Evolutionary conservation across 2,113 vertebrate species (phyloP).

Genomic region (Ptychochromis oligacanthus): DNA sequence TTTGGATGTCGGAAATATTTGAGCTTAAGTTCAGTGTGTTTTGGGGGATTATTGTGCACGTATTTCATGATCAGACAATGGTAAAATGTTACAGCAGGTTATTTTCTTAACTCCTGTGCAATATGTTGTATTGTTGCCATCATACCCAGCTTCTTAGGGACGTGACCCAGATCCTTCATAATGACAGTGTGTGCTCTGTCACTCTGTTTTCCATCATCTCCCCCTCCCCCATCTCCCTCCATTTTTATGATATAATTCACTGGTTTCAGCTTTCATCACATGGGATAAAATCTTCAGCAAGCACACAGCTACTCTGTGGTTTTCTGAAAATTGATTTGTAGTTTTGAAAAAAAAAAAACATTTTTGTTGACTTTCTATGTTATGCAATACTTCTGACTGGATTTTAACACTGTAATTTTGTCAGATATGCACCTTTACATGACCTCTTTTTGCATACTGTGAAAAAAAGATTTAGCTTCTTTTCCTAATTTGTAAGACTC

Average conservation of each 20-base stretch:
- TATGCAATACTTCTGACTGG: not conserved
- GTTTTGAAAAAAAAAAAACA: not conserved
- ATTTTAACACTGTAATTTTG: not conserved
- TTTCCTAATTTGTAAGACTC: constrained; percentile 8
- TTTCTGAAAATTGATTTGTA: constrained; percentile 14
- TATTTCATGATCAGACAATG: not conserved
- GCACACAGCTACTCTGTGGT: not conserved
- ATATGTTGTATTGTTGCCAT: constrained; percentile 27
- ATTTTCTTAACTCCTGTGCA: constrained; percentile 26
- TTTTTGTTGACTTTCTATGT: not conserved
- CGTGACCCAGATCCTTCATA: constrained; percentile 66
- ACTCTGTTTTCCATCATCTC: constrained; percentile 7
- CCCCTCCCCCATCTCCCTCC: not conserved
- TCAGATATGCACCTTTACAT: not conserved
- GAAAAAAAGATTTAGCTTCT: not conserved
- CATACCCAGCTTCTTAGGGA: constrained; percentile 47
- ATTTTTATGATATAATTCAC: constrained; percentile 37
- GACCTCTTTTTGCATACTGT: not conserved
- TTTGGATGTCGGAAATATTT: not conserved
- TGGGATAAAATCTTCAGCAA: not conserved
- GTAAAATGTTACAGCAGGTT: constrained; percentile 1
- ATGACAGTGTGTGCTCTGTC: constrained; percentile 34
- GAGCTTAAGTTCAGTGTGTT: not conserved
- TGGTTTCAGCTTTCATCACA: not conserved
- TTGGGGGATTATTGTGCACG: not conserved